phyloP scores from a whole-genome alignment of 1,140 invertebrate genomes.

The Drosophila ogumai region DNA sequence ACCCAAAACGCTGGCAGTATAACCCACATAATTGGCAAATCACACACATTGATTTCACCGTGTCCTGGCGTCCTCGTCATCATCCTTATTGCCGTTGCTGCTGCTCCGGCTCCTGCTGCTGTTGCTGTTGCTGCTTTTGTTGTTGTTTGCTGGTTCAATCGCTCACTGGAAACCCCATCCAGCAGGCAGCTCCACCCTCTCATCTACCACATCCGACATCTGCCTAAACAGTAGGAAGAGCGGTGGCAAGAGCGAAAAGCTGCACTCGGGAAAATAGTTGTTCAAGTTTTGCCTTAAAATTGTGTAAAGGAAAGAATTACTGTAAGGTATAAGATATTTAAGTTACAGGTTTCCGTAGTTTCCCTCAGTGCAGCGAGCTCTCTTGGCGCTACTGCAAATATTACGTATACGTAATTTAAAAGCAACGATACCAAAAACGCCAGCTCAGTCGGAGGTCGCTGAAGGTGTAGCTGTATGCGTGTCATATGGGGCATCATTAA shows the following conservation, averaged over 20 bases:
- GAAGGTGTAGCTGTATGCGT: constrained; percentile 8
- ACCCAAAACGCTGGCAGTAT: constrained; percentile 44
- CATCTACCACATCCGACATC: constrained; percentile 72
- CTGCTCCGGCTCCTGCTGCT: constrained; percentile 19
- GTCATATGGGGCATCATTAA: constrained; percentile 78
- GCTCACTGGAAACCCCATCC: constrained; percentile 56
- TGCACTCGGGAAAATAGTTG: constrained; percentile 8
- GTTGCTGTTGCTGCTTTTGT: constrained; percentile 20
- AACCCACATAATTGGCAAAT: constrained; percentile 81
- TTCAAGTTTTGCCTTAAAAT: background rate
- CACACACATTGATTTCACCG: constrained; percentile 79
- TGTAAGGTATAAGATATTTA: background rate
- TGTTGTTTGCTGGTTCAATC: constrained; percentile 67
- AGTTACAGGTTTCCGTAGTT: background rate
- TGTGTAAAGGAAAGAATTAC: too few species aligned
- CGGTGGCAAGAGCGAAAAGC: background rate
- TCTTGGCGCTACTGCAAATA: constrained; percentile 59
- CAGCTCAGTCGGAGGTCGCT: constrained; percentile 16
- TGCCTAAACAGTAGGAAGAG: constrained; percentile 57
- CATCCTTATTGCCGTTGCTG: constrained; percentile 43
- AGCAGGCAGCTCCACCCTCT: background rate
- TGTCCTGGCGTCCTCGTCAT: constrained; percentile 60
- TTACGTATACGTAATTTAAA: constrained; percentile 78
- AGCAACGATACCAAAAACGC: constrained; percentile 54
- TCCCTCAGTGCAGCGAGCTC: constrained; percentile 28